Evolutionary conservation across 2,888 invertebrate genomes (phyloP), one percentile per base, ranked within the genome.

Genomic region (Cephonodes hylas): DNA sequence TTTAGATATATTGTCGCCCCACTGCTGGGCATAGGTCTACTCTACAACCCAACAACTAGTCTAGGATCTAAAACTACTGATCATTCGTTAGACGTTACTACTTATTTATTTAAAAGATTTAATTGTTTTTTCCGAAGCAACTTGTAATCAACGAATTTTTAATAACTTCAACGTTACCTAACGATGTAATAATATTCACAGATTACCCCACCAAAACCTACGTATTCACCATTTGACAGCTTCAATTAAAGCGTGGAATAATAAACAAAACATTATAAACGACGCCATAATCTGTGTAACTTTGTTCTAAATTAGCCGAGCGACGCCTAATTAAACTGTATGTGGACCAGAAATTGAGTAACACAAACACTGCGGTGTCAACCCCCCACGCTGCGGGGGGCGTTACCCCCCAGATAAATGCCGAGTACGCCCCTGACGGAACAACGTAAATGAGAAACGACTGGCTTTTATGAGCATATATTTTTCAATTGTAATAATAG

Each of bases 381-480:
- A 18, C 27, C 18, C 27, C 15, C 27, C 48, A 3, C 27, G 25
- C 15, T 38, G 42, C 25, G n/a, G n/a, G n/a, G 42, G 42, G 8
- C 23, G 13, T 31, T 42, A 58, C 23, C 23, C 2, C 6, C 13
- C 34, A 34, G 10, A 10, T 3, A 57, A 10, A 15, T n/a, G 31
- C 34, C 34, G 38, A 60, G 18, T 60, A 3, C 53, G 60, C 22
- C 23, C 27, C 60, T 60, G 34, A 31, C n/a, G 25, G 27, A 45
- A 3, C 22, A 60, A 13, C 48, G 25, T 53, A 60, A 60, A 60
- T 60, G 25, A 53, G 27, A 60, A 48, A 60, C 20, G 38, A 42
- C 48, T 60, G 60, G 60, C 42, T 60, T 59, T 60, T 53, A 60
- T 18, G 60, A 42, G 60, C 25, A 46, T 38, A 53, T 53, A 27